These are phyloP conservation scores for Tubulanus polymorphus DNA, from an alignment of 2,888 invertebrate genomes.

Conservation along the genomic window DNA sequence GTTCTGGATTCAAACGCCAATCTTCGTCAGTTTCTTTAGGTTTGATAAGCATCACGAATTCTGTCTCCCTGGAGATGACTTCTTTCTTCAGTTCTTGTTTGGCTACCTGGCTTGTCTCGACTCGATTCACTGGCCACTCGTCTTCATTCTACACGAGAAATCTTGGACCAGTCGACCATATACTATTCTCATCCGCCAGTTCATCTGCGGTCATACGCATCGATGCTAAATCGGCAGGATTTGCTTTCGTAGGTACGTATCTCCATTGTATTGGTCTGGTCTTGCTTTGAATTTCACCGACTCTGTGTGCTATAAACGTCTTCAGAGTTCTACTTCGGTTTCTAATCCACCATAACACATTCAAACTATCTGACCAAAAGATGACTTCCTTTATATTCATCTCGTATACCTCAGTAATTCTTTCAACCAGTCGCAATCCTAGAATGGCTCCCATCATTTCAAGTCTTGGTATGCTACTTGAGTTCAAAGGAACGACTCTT, in stretches of 20 bases:
- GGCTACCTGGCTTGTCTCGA: background rate
- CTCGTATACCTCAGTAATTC: slow-evolving; percentile 1
- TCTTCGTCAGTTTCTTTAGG: too few relatives aligned
- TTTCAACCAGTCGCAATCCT: slow-evolving; percentile 1
- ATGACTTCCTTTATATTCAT: slow-evolving; percentile 1
- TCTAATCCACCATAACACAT: slow-evolving; percentile 13
- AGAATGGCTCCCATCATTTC: slow-evolving; percentile 12
- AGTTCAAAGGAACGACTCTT: slow-evolving; percentile 9
- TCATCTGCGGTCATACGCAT: slow-evolving; percentile 4
- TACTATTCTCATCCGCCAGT: background rate
- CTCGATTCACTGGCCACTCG: background rate
- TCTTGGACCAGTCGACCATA: slow-evolving; percentile 11
- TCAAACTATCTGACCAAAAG: slow-evolving; percentile 14
- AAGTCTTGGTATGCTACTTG: slow-evolving; percentile 6
- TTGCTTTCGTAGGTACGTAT: slow-evolving; percentile 6
- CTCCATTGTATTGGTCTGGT: slow-evolving; percentile 11
- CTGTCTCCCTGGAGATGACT: too few relatives aligned
- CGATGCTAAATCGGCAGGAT: slow-evolving; percentile 13
- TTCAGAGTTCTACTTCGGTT: slow-evolving; percentile 5
- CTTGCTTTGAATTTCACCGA: slow-evolving; percentile 11
- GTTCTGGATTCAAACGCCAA: too few relatives aligned
- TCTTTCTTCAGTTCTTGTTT: background rate
- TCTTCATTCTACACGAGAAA: too few relatives aligned
- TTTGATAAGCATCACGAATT: too few relatives aligned
- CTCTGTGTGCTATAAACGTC: slow-evolving; percentile 8